Base-by-base conservation (phyloP, 1,140 invertebrate species). In the Cotesia chilonis region DNA sequence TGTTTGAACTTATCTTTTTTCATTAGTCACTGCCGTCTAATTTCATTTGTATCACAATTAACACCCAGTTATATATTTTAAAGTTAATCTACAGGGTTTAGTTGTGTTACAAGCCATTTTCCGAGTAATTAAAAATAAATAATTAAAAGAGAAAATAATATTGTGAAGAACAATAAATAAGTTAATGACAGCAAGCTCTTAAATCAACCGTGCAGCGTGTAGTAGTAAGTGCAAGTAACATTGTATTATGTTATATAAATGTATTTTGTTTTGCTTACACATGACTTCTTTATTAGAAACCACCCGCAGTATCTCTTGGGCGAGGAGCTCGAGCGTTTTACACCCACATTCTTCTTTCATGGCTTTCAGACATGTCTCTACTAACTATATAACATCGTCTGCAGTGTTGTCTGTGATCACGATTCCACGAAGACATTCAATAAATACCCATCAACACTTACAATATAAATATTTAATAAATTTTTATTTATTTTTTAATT, bases 371-470 rank as follows among this genome's bases (percentile, higher is more conserved):
- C 54, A 14, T 14, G 20, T 57, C 54, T 57, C 54, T 6, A 5
- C 17, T 14, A 57, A 57, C n/a, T 17, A 17, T 17, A 17, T n/a
- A 20, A 17, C 54, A 14, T 57, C 54, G 54, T 57, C 54, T 68
- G 67, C 28, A 28, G 36, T 52, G 54, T 35, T 57, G 35, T 38
- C 51, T 12, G 12, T 4, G 20, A 35, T 12, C 60, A 59, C 28
- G 60, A 28, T 70, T 70, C 69, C 38, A 59, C 57, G 69, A 70
- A 70, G 60, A 10, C 35, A 70, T 70, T 70, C 63, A 35, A 61
- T 70, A 63, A 70, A 70, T 63, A 51, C 69, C 52, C 60, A 70
- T 70, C 41, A 51, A 59, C 69, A 63, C 69, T 60, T 41, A 70
- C 69, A 70, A 47, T 17, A 41, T 59, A 7, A n/a, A 6, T 20